phyloP scores from a whole-genome alignment of 2,113 vertebrate genomes.

The Hydrolagus affinis region DNA sequence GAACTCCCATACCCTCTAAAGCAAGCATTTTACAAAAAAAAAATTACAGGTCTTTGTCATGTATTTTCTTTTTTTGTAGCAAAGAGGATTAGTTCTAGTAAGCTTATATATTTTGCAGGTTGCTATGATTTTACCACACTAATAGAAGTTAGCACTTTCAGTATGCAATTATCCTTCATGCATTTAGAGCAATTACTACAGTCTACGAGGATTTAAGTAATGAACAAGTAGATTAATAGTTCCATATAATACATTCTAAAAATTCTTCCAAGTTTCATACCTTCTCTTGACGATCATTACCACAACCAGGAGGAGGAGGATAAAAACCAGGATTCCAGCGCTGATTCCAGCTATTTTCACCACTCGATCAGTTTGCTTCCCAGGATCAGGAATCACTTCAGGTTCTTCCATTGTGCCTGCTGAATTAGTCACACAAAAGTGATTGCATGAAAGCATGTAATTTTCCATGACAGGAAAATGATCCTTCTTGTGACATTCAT shows the following conservation, averaged over 20 bases:
- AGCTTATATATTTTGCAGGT: background rate
- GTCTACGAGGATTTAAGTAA: background rate
- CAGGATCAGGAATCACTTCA: conserved; percentile 89
- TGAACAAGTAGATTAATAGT: background rate
- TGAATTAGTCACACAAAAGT: conserved; percentile 43
- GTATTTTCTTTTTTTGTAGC: too few species aligned
- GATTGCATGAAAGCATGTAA: conserved; percentile 26
- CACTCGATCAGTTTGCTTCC: conserved; percentile 88
- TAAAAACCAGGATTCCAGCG: conserved; percentile 85
- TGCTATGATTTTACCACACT: background rate
- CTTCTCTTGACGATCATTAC: conserved; percentile 92
- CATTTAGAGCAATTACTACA: background rate
- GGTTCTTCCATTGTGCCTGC: conserved; percentile 91
- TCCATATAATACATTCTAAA: background rate
- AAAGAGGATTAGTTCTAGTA: background rate
- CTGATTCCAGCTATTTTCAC: conserved; percentile 97
- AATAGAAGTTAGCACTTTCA: background rate
- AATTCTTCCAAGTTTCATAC: conserved; percentile 53
- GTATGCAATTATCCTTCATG: background rate
- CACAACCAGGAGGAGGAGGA: conserved; percentile 86
- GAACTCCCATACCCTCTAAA: too few species aligned
- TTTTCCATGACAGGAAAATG: background rate
- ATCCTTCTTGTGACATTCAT: background rate
- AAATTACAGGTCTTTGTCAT: too few species aligned
- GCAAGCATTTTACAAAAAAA: too few species aligned